These are phyloP conservation scores for Acleris cristana DNA, from an alignment of 2,888 invertebrate species.

Conservation along the genomic window DNA sequence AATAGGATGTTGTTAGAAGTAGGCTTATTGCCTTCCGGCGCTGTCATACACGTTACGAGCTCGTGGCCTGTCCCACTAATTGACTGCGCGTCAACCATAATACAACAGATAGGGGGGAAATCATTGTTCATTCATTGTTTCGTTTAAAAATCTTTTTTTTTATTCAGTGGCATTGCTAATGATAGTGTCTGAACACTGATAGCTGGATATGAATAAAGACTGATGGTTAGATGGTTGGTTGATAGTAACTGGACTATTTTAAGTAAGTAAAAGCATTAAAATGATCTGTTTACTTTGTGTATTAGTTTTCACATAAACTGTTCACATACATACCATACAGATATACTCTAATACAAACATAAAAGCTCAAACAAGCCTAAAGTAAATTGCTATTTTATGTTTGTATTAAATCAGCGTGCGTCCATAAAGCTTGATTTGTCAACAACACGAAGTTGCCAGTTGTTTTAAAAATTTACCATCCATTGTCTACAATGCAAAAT, in stretches of 20 bases:
- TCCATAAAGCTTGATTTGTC: constrained; percentile 23
- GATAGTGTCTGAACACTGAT: neutral
- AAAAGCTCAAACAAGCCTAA: neutral
- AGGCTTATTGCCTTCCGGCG: constrained; percentile 74
- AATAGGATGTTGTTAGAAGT: constrained; percentile 53
- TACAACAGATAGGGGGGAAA: constrained; percentile 69
- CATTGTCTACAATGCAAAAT: constrained; percentile 1
- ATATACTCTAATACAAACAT: neutral
- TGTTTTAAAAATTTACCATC: constrained; percentile 13
- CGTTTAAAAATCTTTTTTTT: constrained; percentile 36
- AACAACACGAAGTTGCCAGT: constrained; percentile 12
- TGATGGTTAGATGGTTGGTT: too few species aligned
- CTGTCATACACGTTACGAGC: constrained; percentile 78
- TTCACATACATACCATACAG: too few species aligned
- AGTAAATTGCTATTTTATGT: constrained; percentile 4
- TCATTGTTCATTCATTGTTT: constrained; percentile 40
- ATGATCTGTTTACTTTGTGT: too few species aligned
- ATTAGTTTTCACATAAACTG: too few species aligned
- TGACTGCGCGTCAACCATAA: constrained; percentile 78
- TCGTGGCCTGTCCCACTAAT: constrained; percentile 67
- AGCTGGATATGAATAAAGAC: too few species aligned
- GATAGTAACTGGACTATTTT: too few species aligned
- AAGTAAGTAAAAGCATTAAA: too few species aligned
- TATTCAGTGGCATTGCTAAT: neutral
- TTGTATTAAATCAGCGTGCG: constrained; percentile 14